Conservation (phyloP, 1,140 invertebrate genomes). For the Magallana gigas region DNA sequence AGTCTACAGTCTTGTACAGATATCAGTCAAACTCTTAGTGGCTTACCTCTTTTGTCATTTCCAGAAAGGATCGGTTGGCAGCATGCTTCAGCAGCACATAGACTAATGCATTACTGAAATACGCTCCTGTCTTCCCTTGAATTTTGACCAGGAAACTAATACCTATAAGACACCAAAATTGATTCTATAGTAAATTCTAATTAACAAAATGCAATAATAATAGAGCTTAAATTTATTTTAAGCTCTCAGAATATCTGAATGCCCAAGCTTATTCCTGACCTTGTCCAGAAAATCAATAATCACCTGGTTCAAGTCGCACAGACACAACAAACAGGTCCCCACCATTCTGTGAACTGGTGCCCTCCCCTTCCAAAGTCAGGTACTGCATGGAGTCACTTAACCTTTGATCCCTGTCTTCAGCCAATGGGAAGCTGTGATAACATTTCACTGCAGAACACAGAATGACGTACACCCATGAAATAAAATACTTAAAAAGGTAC, state of each 20-base stretch:
- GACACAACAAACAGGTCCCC: neutral
- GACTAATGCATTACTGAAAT: conserved; percentile 4
- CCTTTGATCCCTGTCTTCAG: neutral
- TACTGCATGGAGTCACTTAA: neutral
- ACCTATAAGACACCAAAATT: neutral
- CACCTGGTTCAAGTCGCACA: neutral
- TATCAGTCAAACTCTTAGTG: neutral
- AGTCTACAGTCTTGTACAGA: too few relatives aligned
- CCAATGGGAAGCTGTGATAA: neutral
- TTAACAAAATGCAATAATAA: too few relatives aligned
- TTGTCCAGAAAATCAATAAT: neutral
- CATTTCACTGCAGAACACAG: neutral
- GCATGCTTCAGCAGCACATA: neutral
- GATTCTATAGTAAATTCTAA: too few relatives aligned
- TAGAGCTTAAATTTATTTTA: too few relatives aligned
- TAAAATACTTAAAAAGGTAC: too few relatives aligned
- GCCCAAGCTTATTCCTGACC: neutral
- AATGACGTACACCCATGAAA: too few relatives aligned
- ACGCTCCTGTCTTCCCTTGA: neutral
- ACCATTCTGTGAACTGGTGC: neutral
- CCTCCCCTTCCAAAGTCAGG: neutral
- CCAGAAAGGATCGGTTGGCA: neutral
- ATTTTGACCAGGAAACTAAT: neutral
- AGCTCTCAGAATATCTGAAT: too few relatives aligned
- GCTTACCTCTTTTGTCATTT: neutral